Base-by-base conservation (phyloP, 2,888 invertebrate species). In the Nebria brevicollis region DNA sequence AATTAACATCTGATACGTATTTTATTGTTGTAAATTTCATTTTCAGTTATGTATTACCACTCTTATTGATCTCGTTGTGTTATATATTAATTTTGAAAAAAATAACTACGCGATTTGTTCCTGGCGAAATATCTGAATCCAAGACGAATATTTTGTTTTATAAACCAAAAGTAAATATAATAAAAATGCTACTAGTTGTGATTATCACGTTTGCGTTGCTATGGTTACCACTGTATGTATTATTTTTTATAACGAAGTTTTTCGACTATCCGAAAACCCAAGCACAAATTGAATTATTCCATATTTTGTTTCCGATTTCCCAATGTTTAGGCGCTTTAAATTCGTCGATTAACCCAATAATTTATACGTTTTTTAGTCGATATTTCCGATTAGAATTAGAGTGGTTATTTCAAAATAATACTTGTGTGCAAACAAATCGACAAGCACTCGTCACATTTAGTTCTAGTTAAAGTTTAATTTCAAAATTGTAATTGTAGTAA, bases 141-240 rank as follows among this genome's bases (percentile, higher is more conserved):
- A 73, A 26, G 43, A 43, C 66, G 42, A 54, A 34, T 41, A 79
- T 25, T 54, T 13, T 77, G 7, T 42, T 41, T 72, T 77, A 79
- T 75, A 54, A 66, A 20, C 74, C 74, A 26, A 79, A 75, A 79
- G 68, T 79, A 43, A 66, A 54, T 43, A 75, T 79, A 43, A 79
- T 74, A 25, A 79, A 79, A 79, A 75, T 79, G 79, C 64, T 79
- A n/a, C 41, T 75, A 66, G 66, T 79, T 54, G 79, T 79, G 43
- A 68, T 74, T 13, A 74, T 79, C 65, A 66, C 66, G 25, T 75
- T 79, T 66, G 75, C 74, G 8, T 66, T 79, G 43, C 74, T 73
- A 20, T 79, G 79, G 79, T 54, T 79, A 5, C 75, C 74, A 20
- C 43, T 79, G 13, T 79, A 79, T 54, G 15, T 68, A 74, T 70